phyloP scores from a whole-genome alignment of 2,888 invertebrate genomes.

The Maniola hyperantus region DNA sequence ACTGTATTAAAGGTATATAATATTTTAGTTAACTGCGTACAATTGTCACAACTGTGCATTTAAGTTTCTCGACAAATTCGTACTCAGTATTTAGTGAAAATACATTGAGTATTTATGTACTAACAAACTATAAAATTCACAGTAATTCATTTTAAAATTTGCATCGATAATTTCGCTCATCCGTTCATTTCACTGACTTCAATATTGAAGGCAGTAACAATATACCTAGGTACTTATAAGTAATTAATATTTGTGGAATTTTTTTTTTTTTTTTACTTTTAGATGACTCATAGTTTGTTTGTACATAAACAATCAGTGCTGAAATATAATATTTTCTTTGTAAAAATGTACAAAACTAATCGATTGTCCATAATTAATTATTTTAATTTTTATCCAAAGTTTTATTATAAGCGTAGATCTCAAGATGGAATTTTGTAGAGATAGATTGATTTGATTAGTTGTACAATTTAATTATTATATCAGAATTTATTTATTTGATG shows the following conservation, averaged over 20 bases:
- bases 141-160: background rate
- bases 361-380: conserved; percentile 70
- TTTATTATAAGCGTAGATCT: conserved; percentile 81
- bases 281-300: background rate
- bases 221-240: too few relatives aligned
- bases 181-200: background rate
- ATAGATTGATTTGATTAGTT: conserved; percentile 65
- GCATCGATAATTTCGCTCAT: background rate
- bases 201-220: background rate
- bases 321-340: conserved; percentile 61
- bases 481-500: conserved; percentile 78
- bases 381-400: conserved; percentile 80
- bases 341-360: conserved; percentile 77
- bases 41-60: conserved; percentile 71
- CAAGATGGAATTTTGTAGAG: conserved; percentile 71
- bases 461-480: conserved; percentile 60
- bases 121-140: background rate
- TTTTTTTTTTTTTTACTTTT: background rate
- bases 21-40: conserved; percentile 59
- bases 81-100: conserved; percentile 61
- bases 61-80: conserved; percentile 50
- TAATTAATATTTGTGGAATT: background rate
- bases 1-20: conserved; percentile 50
- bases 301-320: conserved; percentile 25
- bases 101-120: conserved; percentile 28